Evolutionary conservation across 2,113 vertebrate genomes (phyloP), one percentile per base, ranked within the genome.

Genomic region (Equus przewalskii): DNA sequence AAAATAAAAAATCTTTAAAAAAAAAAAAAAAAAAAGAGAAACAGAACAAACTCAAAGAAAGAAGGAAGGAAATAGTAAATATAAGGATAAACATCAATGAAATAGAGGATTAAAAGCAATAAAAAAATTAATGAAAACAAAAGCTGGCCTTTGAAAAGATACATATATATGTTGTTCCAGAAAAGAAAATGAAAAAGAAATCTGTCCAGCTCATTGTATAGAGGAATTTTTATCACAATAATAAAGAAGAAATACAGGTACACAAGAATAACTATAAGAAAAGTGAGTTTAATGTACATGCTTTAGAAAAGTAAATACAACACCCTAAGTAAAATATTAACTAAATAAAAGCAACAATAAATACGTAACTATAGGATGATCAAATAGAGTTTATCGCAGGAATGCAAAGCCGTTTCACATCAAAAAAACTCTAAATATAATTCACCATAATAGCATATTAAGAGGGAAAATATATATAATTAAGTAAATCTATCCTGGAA

Each of bases 31-130:
- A 36, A 36, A 83, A 93, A 93, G 80, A 84, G 62, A 76, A 80
- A 91, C 19, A 92, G 65, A 78, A 36, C 36, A 73, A 73, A 85
- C 8, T 16, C 33, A 69, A 30, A 64, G 6, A 49, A 86, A 79
- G 10, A 64, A 84, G 73, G 46, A 92, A 98, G 92, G 86, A 96
- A 93, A 82, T 69, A 51, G 60, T 78, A 70, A 81, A 64, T 33
- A 73, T 56, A 91, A 87, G 44, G 44, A 56, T 19, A 87, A n/a
- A 91, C 49, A 76, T 51, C 28, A 79, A 46, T 21, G 7, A 86
- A 96, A 76, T 4, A 36, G 65, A 70, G 44, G 95, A 62, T n/a
- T 73, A 60, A 93, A 91, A 89, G 26, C 67, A 83, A 28, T 62
- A 24, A 81, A 65, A 69, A 10, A 62, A 65, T 49, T 70, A 78